Conservation (phyloP, 2,113 vertebrate genomes). For the Collichthys lucidus region DNA sequence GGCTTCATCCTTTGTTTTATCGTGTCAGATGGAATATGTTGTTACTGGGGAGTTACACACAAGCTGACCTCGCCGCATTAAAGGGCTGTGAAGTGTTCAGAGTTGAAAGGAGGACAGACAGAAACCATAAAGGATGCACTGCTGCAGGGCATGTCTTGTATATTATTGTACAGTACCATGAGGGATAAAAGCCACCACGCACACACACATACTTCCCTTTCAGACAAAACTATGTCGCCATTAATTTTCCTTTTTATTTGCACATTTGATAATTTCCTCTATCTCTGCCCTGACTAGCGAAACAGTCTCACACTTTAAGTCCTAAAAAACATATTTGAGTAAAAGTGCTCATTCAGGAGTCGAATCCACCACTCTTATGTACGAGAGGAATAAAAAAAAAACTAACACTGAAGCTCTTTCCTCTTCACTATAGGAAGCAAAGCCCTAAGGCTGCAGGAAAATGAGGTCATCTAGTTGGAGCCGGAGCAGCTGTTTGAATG, state of each 20-base stretch:
- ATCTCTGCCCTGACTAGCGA: background rate
- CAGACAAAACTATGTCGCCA: background rate
- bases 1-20: background rate
- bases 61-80: constrained; percentile 28
- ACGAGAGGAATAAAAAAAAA: constrained; percentile 8
- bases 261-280: background rate
- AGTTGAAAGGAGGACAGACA: constrained; percentile 53
- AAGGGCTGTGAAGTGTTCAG: constrained; percentile 25
- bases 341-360: constrained; percentile 13
- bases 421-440: constrained; percentile 50
- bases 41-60: background rate
- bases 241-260: background rate
- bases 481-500: constrained; percentile 64
- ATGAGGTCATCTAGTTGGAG: constrained; percentile 65
- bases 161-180: constrained; percentile 27
- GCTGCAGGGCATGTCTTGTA: constrained; percentile 39
- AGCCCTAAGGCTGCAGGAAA: constrained; percentile 60
- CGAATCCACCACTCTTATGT: background rate
- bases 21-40: background rate
- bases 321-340: background rate
- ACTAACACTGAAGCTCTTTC: constrained; percentile 63
- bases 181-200: constrained; percentile 43
- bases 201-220: background rate
- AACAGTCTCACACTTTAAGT: background rate
- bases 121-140: constrained; percentile 23